Percentiles rank a stretch among this genome's conserved stretches.
These are phyloP conservation scores for Staurois parvus DNA, from an alignment of 2,797 vertebrate genomes.

Conservation along the genomic window DNA sequence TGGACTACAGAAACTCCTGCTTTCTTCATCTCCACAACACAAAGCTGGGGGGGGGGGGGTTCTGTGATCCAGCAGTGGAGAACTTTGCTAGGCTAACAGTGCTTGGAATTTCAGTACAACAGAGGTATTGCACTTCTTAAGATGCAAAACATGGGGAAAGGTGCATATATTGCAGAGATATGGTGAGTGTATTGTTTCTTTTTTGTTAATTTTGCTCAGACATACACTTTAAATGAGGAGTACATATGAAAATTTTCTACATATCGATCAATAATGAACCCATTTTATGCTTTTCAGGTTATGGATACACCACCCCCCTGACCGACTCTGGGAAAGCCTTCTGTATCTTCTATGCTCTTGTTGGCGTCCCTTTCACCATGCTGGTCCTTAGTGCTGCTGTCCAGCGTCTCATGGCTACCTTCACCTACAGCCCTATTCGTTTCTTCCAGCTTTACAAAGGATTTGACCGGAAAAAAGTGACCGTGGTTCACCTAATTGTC, in stretches of 20 bases:
- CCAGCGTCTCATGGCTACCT: slow-evolving; percentile 81
- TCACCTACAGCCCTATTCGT: slow-evolving; percentile 76
- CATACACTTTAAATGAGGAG: no score
- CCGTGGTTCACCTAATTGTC: slow-evolving; percentile 76
- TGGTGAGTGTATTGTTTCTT: no score
- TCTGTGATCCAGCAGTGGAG: no score
- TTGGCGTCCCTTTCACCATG: slow-evolving; percentile 91
- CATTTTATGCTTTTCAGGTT: slow-evolving; percentile 74
- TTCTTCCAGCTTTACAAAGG: slow-evolving; percentile 74
- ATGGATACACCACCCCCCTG: slow-evolving; percentile 87
- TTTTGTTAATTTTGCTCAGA: no score
- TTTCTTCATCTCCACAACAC: no score
- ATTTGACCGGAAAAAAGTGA: slow-evolving; percentile 71
- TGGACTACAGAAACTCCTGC: no score
- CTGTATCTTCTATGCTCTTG: slow-evolving; percentile 84
- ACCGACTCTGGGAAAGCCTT: slow-evolving; percentile 86
- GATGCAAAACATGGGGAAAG: no score
- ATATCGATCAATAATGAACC: not conserved
- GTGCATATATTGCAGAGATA: no score
- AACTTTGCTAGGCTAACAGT: no score
- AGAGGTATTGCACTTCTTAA: no score
- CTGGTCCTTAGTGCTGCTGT: slow-evolving; percentile 85
- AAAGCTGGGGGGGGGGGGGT: no score
- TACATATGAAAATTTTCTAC: not conserved
- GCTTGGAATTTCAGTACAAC: no score